Conservation (phyloP, 1,140 invertebrate species). For the Drosophila persimilis region DNA sequence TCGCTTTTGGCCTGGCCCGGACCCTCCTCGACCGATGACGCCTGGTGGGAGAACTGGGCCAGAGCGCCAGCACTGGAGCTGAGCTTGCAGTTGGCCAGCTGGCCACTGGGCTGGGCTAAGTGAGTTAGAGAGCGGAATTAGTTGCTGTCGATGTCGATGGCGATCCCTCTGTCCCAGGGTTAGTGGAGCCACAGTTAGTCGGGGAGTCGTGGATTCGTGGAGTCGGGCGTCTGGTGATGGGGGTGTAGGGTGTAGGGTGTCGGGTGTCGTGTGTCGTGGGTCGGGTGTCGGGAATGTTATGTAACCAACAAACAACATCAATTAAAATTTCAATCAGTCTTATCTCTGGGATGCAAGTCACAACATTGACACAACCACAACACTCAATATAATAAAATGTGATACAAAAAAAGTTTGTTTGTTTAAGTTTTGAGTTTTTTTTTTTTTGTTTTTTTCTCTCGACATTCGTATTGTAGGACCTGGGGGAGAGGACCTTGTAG, state of each 20-base stretch:
- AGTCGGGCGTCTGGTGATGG: too few species aligned
- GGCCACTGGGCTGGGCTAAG: conserved; percentile 26
- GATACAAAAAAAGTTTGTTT: conserved; percentile 30
- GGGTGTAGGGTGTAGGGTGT: background rate
- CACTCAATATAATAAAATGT: conserved; percentile 68
- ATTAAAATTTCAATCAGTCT: conserved; percentile 61
- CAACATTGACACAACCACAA: conserved; percentile 81
- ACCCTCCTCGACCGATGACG: conserved; percentile 12
- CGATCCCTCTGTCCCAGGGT: background rate
- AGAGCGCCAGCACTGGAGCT: conserved; percentile 57
- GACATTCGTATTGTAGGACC: conserved; percentile 53
- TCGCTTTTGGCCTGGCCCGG: conserved; percentile 23
- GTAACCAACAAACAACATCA: conserved; percentile 65
- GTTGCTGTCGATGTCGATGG: conserved; percentile 9
- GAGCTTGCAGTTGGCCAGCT: conserved; percentile 47
- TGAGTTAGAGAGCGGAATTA: conserved; percentile 45
- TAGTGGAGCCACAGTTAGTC: background rate
- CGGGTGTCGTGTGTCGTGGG: background rate
- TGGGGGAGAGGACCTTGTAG: conserved; percentile 73
- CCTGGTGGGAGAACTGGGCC: conserved; percentile 30
- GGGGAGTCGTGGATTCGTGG: too few species aligned
- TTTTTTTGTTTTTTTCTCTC: conserved; percentile 26
- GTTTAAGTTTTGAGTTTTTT: conserved; percentile 11
- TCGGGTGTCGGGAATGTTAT: conserved; percentile 20
- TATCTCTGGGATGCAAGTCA: conserved; percentile 74